These are phyloP conservation scores for Brachypteracias leptosomus DNA, from an alignment of 2,113 vertebrate species.

Conservation along the genomic window DNA sequence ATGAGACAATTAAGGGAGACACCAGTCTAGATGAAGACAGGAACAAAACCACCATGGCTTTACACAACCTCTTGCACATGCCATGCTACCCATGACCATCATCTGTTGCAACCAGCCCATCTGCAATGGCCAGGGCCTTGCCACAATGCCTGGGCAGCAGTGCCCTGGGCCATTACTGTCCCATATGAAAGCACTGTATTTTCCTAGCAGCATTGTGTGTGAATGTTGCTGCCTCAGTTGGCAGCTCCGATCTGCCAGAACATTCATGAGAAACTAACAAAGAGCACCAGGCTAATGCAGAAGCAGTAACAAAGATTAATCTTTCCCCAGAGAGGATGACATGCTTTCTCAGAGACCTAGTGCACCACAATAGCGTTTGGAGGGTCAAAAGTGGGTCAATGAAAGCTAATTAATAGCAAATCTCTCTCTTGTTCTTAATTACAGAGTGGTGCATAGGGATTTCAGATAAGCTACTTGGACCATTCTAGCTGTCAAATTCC, in stretches of 20 bases:
- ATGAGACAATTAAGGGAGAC: neutral
- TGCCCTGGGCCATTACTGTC: neutral
- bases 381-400: constrained; percentile 48
- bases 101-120: neutral
- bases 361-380: neutral
- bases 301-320: constrained; percentile 44
- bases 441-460: neutral
- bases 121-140: neutral
- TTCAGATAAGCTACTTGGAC: constrained; percentile 3
- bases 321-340: constrained; percentile 14
- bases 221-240: neutral
- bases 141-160: neutral
- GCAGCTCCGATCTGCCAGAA: neutral
- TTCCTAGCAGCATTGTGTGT: neutral
- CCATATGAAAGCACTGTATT: neutral
- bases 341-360: neutral
- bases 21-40: neutral
- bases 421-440: constrained; percentile 38
- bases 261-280: neutral
- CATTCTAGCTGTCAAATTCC: neutral
- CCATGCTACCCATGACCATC: neutral
- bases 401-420: constrained; percentile 51
- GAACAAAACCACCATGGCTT: neutral
- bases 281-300: neutral
- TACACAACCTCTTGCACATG: neutral